These are phyloP conservation scores for Toxotes jaculatrix DNA, from an alignment of 2,113 vertebrate genomes.

Conservation along the genomic window DNA sequence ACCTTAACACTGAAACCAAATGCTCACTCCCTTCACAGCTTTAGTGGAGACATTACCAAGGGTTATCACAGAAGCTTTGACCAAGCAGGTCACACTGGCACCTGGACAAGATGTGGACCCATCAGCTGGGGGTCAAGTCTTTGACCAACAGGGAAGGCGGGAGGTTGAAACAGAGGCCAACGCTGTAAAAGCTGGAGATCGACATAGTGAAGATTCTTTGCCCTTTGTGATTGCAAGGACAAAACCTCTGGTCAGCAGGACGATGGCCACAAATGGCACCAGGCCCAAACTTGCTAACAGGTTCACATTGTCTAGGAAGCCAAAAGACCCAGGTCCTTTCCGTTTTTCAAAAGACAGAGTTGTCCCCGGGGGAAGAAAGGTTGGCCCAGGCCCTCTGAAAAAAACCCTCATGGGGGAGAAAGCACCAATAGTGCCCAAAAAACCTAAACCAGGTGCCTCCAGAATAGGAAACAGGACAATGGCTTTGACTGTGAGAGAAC, in stretches of 20 bases:
- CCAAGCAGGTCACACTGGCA: conserved; percentile 25
- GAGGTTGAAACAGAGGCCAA: not conserved
- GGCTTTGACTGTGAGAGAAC: conserved; percentile 11
- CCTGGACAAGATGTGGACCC: conserved; percentile 33
- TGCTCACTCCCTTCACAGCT: conserved; percentile 56
- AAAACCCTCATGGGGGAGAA: conserved; percentile 10
- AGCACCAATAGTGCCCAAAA: not conserved
- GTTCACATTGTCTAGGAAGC: conserved; percentile 29
- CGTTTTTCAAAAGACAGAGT: conserved; percentile 63
- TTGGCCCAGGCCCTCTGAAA: conserved; percentile 32
- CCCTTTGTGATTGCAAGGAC: conserved; percentile 16
- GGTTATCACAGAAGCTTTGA: conserved; percentile 45
- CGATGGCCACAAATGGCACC: conserved; percentile 20
- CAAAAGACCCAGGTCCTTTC: conserved; percentile 9
- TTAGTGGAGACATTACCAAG: conserved; percentile 61
- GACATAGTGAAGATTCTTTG: conserved; percentile 3
- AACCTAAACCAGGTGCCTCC: conserved; percentile 18
- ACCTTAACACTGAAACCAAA: conserved; percentile 56
- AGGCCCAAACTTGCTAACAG: conserved; percentile 26
- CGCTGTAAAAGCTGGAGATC: not conserved
- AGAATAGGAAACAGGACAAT: conserved; percentile 1
- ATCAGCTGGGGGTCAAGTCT: not conserved
- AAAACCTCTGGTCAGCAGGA: conserved; percentile 45
- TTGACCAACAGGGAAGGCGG: conserved; percentile 15
- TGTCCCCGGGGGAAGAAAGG: conserved; percentile 1